Conservation (phyloP, 92 coral and sea anemone genomes). For the Porites evermanni region DNA sequence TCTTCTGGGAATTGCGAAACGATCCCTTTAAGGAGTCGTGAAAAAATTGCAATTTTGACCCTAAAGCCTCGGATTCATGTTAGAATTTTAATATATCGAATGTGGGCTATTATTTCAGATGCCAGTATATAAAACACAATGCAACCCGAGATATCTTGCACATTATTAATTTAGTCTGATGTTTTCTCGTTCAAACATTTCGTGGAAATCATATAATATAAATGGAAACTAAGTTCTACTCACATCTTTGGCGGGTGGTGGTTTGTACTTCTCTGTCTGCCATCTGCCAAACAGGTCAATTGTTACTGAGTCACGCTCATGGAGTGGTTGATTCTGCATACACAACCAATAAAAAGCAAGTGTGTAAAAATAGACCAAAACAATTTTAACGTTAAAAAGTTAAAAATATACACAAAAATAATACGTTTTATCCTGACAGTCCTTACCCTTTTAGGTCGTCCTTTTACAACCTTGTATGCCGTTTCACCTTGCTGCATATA, state of each 20-base stretch:
- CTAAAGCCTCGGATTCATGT: too few relatives aligned
- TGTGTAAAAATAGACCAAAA: background rate
- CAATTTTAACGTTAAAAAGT: background rate
- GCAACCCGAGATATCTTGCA: too few relatives aligned
- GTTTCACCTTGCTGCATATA: conserved; percentile 85
- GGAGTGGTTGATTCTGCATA: conserved; percentile 76
- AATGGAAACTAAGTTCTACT: conserved; percentile 1
- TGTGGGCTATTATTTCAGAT: too few relatives aligned
- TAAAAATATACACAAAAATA: background rate
- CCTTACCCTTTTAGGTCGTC: conserved; percentile 89
- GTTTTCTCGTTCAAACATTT: too few relatives aligned
- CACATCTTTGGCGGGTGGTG: conserved; percentile 97
- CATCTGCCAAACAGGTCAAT: conserved; percentile 95
- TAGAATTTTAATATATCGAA: too few relatives aligned
- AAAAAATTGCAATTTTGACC: too few relatives aligned
- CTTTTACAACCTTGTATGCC: conserved; percentile 95
- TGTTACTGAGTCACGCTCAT: conserved; percentile 80
- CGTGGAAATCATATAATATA: too few relatives aligned
- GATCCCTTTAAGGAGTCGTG: too few relatives aligned
- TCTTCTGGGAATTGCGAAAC: too few relatives aligned
- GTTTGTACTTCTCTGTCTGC: conserved; percentile 93
- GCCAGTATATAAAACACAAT: too few relatives aligned
- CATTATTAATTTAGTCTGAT: too few relatives aligned
- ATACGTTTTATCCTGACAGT: conserved; percentile 12
- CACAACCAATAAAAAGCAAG: background rate